Percentiles rank a stretch among this genome's conserved stretches.
Conservation (phyloP, 2,888 invertebrate genomes). For the Notodonta ziczac region DNA sequence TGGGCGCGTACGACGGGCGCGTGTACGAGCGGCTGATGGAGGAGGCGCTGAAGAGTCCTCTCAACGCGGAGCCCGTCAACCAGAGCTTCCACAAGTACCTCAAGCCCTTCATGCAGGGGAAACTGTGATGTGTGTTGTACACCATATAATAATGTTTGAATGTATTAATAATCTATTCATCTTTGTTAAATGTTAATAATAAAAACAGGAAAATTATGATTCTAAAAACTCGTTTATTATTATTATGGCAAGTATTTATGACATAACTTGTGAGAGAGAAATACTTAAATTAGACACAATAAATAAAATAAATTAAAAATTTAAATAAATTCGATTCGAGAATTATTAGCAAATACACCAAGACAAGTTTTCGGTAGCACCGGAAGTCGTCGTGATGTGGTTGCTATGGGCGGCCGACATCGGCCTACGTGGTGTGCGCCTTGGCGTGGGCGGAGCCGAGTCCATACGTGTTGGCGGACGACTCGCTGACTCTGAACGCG, state of each 20-base stretch:
- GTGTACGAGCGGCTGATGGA: constrained; percentile 92
- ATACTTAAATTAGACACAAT: constrained; percentile 32
- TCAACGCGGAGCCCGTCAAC: constrained; percentile 92
- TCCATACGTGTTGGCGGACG: constrained; percentile 57
- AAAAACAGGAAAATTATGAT: background rate
- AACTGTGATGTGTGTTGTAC: constrained; percentile 74
- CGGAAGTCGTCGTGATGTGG: constrained; percentile 75
- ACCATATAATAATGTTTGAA: no score
- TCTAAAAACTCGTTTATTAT: constrained; percentile 19
- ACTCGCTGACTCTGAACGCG: constrained; percentile 60
- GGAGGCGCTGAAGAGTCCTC: constrained; percentile 91
- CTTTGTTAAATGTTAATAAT: constrained; percentile 6
- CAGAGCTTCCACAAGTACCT: constrained; percentile 89
- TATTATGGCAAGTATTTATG: constrained; percentile 25
- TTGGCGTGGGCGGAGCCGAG: constrained; percentile 64
- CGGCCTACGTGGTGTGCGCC: constrained; percentile 55
- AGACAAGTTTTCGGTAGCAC: constrained; percentile 67
- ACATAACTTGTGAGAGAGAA: constrained; percentile 14
- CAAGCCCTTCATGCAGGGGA: constrained; percentile 91
- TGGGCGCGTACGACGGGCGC: constrained; percentile 93
- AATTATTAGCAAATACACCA: constrained; percentile 68
- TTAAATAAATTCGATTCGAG: constrained; percentile 49
- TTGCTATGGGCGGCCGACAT: constrained; percentile 47
- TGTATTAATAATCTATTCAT: background rate
- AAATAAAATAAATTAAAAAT: constrained; percentile 33